phyloP scores from a whole-genome alignment of 2,888 invertebrate genomes.

The Cantharis flavilabris region DNA sequence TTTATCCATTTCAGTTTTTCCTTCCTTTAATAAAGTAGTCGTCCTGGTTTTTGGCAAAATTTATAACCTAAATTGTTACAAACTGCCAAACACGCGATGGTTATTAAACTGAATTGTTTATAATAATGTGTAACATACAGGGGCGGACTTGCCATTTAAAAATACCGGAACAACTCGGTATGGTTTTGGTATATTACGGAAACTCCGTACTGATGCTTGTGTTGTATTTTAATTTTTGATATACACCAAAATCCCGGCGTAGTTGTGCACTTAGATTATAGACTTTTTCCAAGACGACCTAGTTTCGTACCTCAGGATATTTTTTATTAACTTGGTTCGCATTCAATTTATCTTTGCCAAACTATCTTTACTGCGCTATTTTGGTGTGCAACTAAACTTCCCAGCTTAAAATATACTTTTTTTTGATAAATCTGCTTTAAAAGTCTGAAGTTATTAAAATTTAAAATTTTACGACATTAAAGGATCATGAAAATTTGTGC shows the following conservation, averaged over 20 bases:
- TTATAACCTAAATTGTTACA: background rate
- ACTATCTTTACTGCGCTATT: background rate
- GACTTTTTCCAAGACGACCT: background rate
- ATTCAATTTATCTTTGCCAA: background rate
- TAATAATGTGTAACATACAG: background rate
- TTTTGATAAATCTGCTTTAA: background rate
- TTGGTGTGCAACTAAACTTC: background rate
- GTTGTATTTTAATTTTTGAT: background rate
- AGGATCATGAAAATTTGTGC: background rate
- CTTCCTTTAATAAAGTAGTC: background rate
- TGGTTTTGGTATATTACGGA: no score
- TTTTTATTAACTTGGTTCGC: background rate
- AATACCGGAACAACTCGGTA: background rate
- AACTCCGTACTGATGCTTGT: no score
- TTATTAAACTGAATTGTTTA: background rate
- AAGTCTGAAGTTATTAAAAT: no score
- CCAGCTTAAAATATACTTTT: background rate
- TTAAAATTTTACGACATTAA: no score
- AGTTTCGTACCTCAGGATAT: background rate
- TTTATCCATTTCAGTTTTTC: background rate
- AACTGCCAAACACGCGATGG: background rate
- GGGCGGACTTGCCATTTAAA: background rate
- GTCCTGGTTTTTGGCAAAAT: background rate
- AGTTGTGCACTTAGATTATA: background rate
- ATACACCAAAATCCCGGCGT: background rate